These are phyloP conservation scores for Micronisus gabar DNA, from an alignment of 2,113 vertebrate species.

Conservation along the genomic window DNA sequence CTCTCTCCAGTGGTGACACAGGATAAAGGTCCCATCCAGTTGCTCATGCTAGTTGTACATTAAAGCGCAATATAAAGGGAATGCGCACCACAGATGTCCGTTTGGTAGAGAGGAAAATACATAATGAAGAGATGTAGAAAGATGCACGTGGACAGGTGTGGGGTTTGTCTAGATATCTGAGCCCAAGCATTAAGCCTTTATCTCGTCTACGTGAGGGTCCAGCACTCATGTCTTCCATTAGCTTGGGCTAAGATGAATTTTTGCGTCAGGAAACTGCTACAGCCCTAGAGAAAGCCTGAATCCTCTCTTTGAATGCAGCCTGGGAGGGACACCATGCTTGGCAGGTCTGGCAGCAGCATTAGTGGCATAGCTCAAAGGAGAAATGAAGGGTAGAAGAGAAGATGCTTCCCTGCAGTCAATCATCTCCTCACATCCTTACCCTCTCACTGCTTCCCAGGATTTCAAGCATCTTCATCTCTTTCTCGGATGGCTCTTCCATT, in stretches of 20 bases:
- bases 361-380: not conserved
- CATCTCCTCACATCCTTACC: not conserved
- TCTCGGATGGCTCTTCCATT: not conserved
- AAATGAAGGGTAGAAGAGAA: not conserved
- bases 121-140: not conserved
- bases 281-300: not conserved
- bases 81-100: not conserved
- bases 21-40: not conserved
- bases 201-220: accelerated
- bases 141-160: accelerated
- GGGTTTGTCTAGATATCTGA: not conserved
- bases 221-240: not conserved
- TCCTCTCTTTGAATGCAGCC: not conserved
- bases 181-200: not conserved
- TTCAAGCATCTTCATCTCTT: not conserved
- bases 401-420: not conserved
- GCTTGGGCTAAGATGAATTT: not conserved
- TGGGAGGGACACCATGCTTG: not conserved
- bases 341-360: not conserved
- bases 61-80: not conserved
- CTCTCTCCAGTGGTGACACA: not conserved
- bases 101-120: not conserved
- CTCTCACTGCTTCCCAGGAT: not conserved
- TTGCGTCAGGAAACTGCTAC: not conserved
- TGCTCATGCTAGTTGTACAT: not conserved